Evolutionary conservation across 1,140 invertebrate species (phyloP), one percentile per base, ranked within the genome.

Genomic region (Zeugodacus cucurbitae): DNA sequence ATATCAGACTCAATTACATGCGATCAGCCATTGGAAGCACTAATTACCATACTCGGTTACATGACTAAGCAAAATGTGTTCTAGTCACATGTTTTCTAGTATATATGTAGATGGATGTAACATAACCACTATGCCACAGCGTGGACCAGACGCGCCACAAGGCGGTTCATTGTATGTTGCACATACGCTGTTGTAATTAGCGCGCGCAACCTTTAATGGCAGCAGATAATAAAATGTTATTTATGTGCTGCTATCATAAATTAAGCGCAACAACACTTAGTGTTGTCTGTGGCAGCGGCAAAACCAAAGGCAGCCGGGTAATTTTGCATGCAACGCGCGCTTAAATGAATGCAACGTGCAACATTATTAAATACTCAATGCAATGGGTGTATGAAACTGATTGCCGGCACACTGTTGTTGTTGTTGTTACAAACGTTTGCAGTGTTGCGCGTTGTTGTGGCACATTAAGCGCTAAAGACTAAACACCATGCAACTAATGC

Each of bases 181-280:
- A 41, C 32, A 74, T 34, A 37, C 70, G 37, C 14, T 37, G 48
- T 54, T 54, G 70, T 74, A 74, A 74, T 74, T 74, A 74, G 70
- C 37, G 37, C 70, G 70, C 37, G 37, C 70, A 74, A 74, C 70
- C 70, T 74, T 74, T 74, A 74, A 74, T 74, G 70, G 70, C 70
- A 74, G 37, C 70, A 74, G 70, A 74, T 74, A 74, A 74, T 74
- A 74, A 74, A 74, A 74, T 74, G 70, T 74, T 74, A 74, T 74
- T 74, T 74, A 74, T 74, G 70, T 74, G 70, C 22, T 74, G 70
- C 32, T 74, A 74, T 74, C 70, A 74, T 74, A 74, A 74, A 74
- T 74, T 74, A 74, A 74, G 70, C 70, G 32, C 70, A 74, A 74
- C 70, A 74, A 41, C 70, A 74, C 17, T 74, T 41, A 34, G 10